phyloP scores from a whole-genome alignment of 2,113 vertebrate species.

The Lampris incognitus region DNA sequence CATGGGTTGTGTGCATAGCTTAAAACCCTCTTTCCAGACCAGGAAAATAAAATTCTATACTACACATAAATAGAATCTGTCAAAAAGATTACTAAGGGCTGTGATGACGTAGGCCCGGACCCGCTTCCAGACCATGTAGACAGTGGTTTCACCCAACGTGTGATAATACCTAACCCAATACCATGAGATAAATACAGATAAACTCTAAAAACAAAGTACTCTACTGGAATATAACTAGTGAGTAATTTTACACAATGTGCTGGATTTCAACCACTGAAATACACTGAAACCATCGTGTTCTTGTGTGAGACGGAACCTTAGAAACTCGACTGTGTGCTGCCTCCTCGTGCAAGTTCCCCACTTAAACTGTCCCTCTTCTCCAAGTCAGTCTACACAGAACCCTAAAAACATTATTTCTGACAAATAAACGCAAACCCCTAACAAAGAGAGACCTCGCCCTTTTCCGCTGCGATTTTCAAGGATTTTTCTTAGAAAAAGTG shows the following conservation, averaged over 20 bases:
- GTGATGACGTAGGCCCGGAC: conserved; percentile 33
- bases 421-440: too few species aligned
- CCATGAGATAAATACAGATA: conserved; percentile 35
- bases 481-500: too few species aligned
- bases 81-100: conserved; percentile 30
- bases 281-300: too few species aligned
- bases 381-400: too few species aligned
- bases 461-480: too few species aligned
- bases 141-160: conserved; percentile 70
- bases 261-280: not conserved
- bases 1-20: conserved; percentile 73
- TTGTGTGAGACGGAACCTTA: too few species aligned
- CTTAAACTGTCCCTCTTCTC: too few species aligned
- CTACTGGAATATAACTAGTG: conserved; percentile 2
- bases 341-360: too few species aligned
- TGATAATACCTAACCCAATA: conserved; percentile 33
- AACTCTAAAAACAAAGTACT: conserved; percentile 14
- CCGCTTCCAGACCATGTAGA: conserved; percentile 22
- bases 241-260: conserved; percentile 2
- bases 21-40: conserved; percentile 59
- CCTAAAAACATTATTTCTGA: too few species aligned
- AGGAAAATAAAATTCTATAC: conserved; percentile 22
- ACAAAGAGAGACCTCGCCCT: too few species aligned
- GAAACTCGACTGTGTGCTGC: too few species aligned
- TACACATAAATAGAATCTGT: conserved; percentile 62